Conservation (phyloP, 1,140 invertebrate genomes). For the Drosophila pallidifrons region DNA sequence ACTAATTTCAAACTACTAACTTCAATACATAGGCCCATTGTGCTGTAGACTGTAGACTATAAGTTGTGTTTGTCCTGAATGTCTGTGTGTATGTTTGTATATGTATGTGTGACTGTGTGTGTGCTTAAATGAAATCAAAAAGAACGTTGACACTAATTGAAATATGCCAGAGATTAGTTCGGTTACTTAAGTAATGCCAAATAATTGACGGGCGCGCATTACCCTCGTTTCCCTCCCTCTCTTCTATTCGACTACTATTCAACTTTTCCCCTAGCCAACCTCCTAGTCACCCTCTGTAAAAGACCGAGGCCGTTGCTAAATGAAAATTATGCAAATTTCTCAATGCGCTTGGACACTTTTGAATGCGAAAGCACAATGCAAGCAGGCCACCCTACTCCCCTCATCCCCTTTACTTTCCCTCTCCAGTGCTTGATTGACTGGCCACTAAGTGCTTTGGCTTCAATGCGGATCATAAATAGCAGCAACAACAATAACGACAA, state of each 20-base stretch:
- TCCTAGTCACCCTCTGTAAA: constrained; percentile 10
- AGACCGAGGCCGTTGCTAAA: constrained; percentile 40
- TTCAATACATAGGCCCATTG: too few species aligned
- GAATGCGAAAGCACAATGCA: constrained; percentile 22
- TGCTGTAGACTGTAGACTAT: constrained; percentile 14
- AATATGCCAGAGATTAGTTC: constrained; percentile 70
- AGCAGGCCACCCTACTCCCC: not conserved
- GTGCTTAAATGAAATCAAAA: constrained; percentile 65
- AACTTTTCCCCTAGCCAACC: too few species aligned
- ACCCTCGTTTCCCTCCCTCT: not conserved
- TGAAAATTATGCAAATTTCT: constrained; percentile 77
- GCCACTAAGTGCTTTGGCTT: constrained; percentile 66
- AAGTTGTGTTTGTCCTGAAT: not conserved
- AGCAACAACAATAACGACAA: constrained; percentile 21
- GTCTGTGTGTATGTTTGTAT: constrained; percentile 13
- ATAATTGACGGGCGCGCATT: constrained; percentile 8
- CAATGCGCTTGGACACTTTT: constrained; percentile 76
- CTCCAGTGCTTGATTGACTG: constrained; percentile 64
- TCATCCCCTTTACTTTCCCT: not conserved
- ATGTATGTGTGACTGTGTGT: constrained; percentile 2
- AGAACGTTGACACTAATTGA: constrained; percentile 78
- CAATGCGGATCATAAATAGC: constrained; percentile 48
- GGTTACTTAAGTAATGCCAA: constrained; percentile 60
- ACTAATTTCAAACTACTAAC: too few species aligned
- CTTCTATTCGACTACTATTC: not conserved